Evolutionary conservation across 2,888 invertebrate species (phyloP), one percentile per base, ranked within the genome.

Genomic region (Lingula anatina): DNA sequence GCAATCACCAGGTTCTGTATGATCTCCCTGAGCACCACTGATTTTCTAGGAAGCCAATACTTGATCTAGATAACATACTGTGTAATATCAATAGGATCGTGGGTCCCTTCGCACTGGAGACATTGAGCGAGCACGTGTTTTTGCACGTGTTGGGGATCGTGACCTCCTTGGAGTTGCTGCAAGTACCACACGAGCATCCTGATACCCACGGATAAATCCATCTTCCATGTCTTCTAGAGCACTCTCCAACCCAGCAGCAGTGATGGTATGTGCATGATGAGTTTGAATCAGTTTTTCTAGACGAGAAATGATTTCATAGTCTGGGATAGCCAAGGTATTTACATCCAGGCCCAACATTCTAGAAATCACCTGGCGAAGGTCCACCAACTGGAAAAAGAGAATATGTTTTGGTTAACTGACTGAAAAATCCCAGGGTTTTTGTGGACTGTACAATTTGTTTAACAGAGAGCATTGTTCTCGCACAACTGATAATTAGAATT

Each of bases 271-370:
- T 36, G 64, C 61, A 50, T 76, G 73, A 51, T 74, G 74, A 15
- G 74, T 70, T 35, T 73, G 66, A 50, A 77, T 72, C 23, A 77
- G 64, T 49, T 73, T 74, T 60, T 77, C 77, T 20, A 77, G 61
- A 3, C 78, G 69, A 3, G 73, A 62, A 46, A 78, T 76, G 53
- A 78, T 73, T 56, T 78, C 78, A 48, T 75, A 78, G 57, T 78
- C 76, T 2, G 77, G 75, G 7, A 78, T 70, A 9, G 77, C 76
- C 51, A 77, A 61, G 0, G 70, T 66, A 53, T 69, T 70, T 43
- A 75, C 68, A 49, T 77, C 74, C 24, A 78, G 61, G 4, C 78
- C 77, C 39, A 78, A 62, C 77, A 78, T 78, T 21, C 77, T 63
- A 1, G 74, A 66, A 3, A 78, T 62, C 24, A 77, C 75, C 42